phyloP scores from a whole-genome alignment of 2,888 invertebrate species.

The Scotopteryx bipunctaria region DNA sequence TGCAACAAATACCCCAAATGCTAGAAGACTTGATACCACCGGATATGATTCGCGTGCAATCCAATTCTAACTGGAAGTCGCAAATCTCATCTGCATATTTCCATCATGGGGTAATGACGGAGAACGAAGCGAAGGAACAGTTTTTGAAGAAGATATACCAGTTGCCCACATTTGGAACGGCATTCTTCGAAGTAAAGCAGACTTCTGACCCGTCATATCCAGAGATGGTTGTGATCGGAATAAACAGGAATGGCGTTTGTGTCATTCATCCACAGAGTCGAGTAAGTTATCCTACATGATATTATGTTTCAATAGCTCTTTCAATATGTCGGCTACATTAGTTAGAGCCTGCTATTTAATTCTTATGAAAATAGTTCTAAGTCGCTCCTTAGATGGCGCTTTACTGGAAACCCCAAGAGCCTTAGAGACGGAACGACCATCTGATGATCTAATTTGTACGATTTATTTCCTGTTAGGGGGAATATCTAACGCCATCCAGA shows the following conservation, averaged over 20 bases:
- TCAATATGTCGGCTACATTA: too few relatives aligned
- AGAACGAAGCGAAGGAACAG: constrained; percentile 90
- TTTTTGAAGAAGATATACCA: constrained; percentile 90
- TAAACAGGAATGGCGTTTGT: constrained; percentile 95
- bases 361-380: too few relatives aligned
- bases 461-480: too few relatives aligned
- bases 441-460: too few relatives aligned
- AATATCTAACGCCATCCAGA: too few relatives aligned
- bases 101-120: constrained; percentile 83
- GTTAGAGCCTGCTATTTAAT: too few relatives aligned
- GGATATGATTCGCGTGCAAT: constrained; percentile 89
- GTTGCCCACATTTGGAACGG: constrained; percentile 96
- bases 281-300: constrained; percentile 71
- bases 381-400: too few relatives aligned
- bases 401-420: too few relatives aligned
- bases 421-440: too few relatives aligned
- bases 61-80: constrained; percentile 92
- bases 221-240: constrained; percentile 93
- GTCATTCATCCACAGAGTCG: constrained; percentile 94
- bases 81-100: constrained; percentile 86
- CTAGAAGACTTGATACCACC: constrained; percentile 87
- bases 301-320: too few relatives aligned
- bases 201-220: constrained; percentile 94
- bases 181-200: constrained; percentile 97
- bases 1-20: constrained; percentile 79